Conservation (phyloP, 2,113 vertebrate species). For the Thalassoma bifasciatum region DNA sequence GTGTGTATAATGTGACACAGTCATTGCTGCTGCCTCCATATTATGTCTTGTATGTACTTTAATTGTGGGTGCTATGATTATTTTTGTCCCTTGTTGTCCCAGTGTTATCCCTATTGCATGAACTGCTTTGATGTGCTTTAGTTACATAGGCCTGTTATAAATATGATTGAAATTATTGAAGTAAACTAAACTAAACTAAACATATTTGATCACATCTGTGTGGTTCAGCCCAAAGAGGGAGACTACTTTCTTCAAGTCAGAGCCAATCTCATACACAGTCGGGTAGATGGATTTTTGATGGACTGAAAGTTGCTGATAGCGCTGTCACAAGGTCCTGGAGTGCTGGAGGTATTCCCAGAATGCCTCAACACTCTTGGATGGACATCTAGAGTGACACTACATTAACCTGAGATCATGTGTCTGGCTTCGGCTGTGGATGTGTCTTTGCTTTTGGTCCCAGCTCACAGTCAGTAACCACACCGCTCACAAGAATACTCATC, state of each 20-base stretch:
- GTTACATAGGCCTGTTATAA: no score
- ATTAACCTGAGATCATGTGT: slow-evolving; percentile 46
- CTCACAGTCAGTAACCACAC: not conserved
- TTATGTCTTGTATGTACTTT: no score
- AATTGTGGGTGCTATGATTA: no score
- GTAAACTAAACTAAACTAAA: no score
- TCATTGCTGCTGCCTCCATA: no score
- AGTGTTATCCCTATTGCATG: no score
- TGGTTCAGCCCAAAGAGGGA: not conserved
- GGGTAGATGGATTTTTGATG: slow-evolving; percentile 34
- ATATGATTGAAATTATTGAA: no score
- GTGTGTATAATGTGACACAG: no score
- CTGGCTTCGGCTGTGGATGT: slow-evolving; percentile 31
- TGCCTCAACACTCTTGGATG: slow-evolving; percentile 39
- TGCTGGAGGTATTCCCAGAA: slow-evolving; percentile 48
- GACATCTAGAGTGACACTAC: slow-evolving; percentile 54
- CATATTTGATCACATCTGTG: not conserved
- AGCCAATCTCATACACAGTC: slow-evolving; percentile 12
- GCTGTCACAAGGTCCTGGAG: slow-evolving; percentile 17
- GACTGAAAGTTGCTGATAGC: slow-evolving; percentile 26
- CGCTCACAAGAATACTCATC: not conserved
- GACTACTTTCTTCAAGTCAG: slow-evolving; percentile 6
- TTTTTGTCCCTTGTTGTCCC: no score
- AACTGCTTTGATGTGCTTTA: no score
- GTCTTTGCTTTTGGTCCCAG: not conserved